Evolutionary conservation across 2,113 vertebrate species (phyloP).

Genomic region (Clarias macrocephalus): DNA sequence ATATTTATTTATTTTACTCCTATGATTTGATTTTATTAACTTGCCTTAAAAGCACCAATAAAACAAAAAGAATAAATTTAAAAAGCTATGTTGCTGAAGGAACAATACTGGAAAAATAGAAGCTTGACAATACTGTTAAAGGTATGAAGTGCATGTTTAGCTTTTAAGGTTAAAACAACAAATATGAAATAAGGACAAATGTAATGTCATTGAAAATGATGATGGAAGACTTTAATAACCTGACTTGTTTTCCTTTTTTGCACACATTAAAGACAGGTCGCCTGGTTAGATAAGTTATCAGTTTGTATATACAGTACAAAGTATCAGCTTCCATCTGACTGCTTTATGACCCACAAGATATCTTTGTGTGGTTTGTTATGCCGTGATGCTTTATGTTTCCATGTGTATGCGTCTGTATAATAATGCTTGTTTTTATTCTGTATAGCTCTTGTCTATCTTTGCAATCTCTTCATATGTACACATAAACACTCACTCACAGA

Average conservation of each 20-base stretch:
- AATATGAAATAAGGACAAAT: slow-evolving; percentile 36
- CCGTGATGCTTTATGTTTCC: not conserved
- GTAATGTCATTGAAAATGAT: not conserved
- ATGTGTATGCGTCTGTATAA: not conserved
- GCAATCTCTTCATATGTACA: not conserved
- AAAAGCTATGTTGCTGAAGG: not conserved
- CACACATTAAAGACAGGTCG: not conserved
- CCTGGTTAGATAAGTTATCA: not conserved
- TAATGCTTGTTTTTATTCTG: not conserved
- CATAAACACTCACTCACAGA: not conserved
- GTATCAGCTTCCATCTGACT: not conserved
- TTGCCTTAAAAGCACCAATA: not conserved
- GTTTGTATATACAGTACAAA: not conserved
- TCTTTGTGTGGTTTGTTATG: not conserved
- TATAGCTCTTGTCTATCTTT: slow-evolving; percentile 3
- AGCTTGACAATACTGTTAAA: not conserved
- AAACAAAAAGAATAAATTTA: not conserved
- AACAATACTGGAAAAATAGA: not conserved
- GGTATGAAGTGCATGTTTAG: not conserved
- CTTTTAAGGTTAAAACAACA: slow-evolving; percentile 16
- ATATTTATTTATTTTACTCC: no score
- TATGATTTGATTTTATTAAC: not conserved
- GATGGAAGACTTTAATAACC: not conserved
- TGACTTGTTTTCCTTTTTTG: not conserved
- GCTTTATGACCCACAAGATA: not conserved